These are phyloP conservation scores for Lepus timidus DNA, from an alignment of 2,113 vertebrate genomes.

Conservation along the genomic window DNA sequence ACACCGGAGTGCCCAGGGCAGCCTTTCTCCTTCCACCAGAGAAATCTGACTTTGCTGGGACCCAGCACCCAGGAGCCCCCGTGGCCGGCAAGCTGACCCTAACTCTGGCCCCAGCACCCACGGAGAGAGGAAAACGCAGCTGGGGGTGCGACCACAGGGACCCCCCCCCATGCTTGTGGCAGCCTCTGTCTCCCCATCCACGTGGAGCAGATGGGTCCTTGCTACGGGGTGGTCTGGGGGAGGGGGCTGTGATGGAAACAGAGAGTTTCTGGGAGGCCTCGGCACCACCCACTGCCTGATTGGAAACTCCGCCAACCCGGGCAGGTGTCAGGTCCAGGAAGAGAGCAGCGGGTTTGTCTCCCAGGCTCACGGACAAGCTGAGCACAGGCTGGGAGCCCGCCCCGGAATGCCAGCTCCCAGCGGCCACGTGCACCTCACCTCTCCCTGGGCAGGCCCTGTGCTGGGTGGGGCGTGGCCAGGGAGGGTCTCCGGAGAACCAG, in stretches of 20 bases:
- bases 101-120: background rate
- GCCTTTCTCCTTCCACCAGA: too few species aligned
- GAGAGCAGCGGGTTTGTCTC: fast-evolving
- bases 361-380: fast-evolving
- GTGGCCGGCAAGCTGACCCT: background rate
- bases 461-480: fast-evolving
- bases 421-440: background rate
- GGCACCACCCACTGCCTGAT: background rate
- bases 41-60: too few species aligned
- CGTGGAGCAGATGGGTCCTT: background rate
- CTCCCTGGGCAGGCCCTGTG: background rate
- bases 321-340: background rate
- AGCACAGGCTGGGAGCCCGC: background rate
- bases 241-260: background rate
- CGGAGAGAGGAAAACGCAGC: too few species aligned
- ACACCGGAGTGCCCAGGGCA: too few species aligned
- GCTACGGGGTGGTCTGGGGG: background rate
- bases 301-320: background rate
- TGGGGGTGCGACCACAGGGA: too few species aligned
- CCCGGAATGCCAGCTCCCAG: background rate
- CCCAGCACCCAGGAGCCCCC: background rate
- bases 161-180: background rate
- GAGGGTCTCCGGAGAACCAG: background rate
- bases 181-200: background rate
- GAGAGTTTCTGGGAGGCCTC: background rate